Base-by-base conservation (phyloP, 2,797 vertebrate genomes). In the Zalophus californianus region DNA sequence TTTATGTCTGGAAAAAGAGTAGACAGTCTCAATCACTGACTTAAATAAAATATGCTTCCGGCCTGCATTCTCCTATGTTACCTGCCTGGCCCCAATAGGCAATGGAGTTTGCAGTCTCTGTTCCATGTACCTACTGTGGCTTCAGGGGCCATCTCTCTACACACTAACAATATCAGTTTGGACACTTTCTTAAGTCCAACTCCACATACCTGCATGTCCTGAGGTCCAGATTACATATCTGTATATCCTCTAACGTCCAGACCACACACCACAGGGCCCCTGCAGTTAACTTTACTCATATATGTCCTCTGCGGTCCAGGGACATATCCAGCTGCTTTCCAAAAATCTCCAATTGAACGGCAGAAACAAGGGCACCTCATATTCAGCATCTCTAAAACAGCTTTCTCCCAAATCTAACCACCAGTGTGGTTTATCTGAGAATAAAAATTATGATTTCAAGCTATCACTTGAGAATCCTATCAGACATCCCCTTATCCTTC, bases 321-420 rank as follows among this genome's bases (percentile, higher is more conserved):
- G 21, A 29, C 62, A 73, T 13, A 29, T 80, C 41, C n/a, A 86
- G 79, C 41, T 90, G 41, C 77, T 77, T 91, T 68, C 44, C 44
- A 62, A 84, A 82, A 29, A 86, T 52, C 80, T 85, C 78, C 52
- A 93, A 41, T 1, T 80, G 35, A n/a, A 75, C 50, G 32, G 60
- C 68, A 66, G 54, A 80, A 91, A 83, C 79, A 90, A 56, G 56
- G 12, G 23, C 5, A 62, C n/a, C 54, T 82, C 70, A 21, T 23
- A 83, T 52, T 87, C 60, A 80, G 35, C 72, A 88, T 82, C 90
- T 86, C 64, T 64, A 94, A 86, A 91, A 77, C 27, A 62, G 29
- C 50, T 72, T 93, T 86, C 58, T 68, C 62, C 73, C 66, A 85
- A 82, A 84, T 93, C 52, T 87, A 48, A 91, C 23, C 35, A 92